phyloP scores from a whole-genome alignment of 2,113 vertebrate species.

The Melanerpes formicivorus region DNA sequence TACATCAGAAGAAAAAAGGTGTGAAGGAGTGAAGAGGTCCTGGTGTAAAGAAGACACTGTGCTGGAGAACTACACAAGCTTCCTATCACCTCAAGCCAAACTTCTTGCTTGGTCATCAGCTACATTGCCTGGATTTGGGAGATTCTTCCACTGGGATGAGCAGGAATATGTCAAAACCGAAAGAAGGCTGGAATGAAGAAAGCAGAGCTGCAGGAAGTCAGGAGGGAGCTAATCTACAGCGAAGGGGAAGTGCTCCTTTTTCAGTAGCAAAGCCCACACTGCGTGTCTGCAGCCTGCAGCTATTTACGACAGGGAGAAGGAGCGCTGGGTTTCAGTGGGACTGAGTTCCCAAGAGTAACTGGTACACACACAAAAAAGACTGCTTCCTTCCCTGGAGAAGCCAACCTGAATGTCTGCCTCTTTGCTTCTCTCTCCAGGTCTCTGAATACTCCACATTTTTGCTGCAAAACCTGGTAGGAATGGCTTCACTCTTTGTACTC shows the following conservation, averaged over 20 bases:
- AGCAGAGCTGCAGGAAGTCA: background rate
- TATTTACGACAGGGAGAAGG: background rate
- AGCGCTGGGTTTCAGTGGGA: background rate
- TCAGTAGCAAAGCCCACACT: background rate
- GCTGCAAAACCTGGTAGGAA: background rate
- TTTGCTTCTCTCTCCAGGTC: background rate
- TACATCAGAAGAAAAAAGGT: background rate
- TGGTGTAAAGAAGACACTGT: background rate
- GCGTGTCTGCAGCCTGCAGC: background rate
- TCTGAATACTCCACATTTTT: background rate
- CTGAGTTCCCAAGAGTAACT: background rate
- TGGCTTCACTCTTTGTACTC: background rate
- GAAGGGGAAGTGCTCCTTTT: background rate
- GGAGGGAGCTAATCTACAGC: background rate
- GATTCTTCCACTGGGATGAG: background rate
- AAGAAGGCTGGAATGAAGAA: background rate
- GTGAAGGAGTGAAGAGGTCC: background rate
- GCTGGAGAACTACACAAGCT: background rate
- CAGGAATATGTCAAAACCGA: background rate
- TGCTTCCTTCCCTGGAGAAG: background rate
- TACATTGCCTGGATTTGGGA: background rate
- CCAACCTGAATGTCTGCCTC: background rate
- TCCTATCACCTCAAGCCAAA: background rate
- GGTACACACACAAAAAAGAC: background rate
- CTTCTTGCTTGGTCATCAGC: background rate